Conservation (phyloP, 2,797 vertebrate genomes). For the Sphenodon punctatus region DNA sequence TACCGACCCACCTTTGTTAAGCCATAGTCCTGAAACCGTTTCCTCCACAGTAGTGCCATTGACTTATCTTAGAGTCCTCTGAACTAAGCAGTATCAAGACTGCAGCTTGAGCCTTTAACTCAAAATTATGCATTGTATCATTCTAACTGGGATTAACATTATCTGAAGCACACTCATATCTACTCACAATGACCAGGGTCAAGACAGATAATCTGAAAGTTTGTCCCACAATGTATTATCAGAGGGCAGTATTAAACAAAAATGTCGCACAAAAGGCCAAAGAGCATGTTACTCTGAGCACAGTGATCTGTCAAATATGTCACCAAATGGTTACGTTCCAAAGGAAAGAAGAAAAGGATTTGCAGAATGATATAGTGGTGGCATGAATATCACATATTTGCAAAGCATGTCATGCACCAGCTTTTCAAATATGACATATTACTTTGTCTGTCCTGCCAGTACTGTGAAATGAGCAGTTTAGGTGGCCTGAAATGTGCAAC, state of each 20-base stretch:
- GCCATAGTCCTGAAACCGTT: too few relatives aligned
- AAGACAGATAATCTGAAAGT: background rate
- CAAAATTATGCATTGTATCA: rapidly evolving
- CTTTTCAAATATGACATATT: background rate
- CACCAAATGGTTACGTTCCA: background rate
- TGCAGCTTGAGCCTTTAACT: too few relatives aligned
- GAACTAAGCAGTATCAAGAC: too few relatives aligned
- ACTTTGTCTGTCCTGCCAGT: background rate
- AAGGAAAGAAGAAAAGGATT: background rate
- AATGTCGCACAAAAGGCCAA: background rate
- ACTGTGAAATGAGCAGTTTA: background rate
- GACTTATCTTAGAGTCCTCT: too few relatives aligned
- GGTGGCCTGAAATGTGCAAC: background rate
- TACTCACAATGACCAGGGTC: background rate
- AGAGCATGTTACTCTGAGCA: background rate
- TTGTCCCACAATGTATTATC: background rate
- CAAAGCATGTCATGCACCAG: background rate
- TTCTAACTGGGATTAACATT: background rate
- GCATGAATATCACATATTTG: background rate
- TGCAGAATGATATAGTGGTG: background rate
- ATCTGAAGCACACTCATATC: background rate
- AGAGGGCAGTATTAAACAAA: background rate
- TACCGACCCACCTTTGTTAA: too few relatives aligned
- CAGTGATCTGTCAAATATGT: background rate
- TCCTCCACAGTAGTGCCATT: too few relatives aligned